These are phyloP conservation scores for Agrypnus murinus DNA, from an alignment of 2,888 invertebrate species.

Conservation along the genomic window DNA sequence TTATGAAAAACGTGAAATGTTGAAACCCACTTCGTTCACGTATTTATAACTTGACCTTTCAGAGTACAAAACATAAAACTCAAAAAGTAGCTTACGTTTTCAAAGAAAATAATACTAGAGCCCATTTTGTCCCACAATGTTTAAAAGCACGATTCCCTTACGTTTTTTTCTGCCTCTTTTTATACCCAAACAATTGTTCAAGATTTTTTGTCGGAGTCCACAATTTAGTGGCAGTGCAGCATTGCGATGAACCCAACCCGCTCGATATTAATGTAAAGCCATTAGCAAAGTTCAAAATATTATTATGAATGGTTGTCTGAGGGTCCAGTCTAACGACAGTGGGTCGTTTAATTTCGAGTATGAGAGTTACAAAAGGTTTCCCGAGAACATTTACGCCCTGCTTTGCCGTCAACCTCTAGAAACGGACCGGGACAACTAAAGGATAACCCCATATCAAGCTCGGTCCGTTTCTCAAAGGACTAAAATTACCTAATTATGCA, in stretches of 20 bases:
- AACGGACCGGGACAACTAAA: constrained; percentile 33
- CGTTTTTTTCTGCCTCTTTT: constrained; percentile 24
- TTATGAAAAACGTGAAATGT: too few relatives aligned
- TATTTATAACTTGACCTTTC: constrained; percentile 32
- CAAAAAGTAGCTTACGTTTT: constrained; percentile 9
- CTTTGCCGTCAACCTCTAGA: constrained; percentile 30
- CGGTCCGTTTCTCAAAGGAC: constrained; percentile 36
- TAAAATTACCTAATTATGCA: constrained; percentile 43
- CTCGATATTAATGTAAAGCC: constrained; percentile 40
- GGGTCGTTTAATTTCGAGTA: constrained; percentile 44
- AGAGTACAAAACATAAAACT: constrained; percentile 28
- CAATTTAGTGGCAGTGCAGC: not conserved
- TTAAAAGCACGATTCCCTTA: constrained; percentile 6
- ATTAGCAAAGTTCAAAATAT: constrained; percentile 37
- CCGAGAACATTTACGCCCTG: constrained; percentile 36
- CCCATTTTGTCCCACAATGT: constrained; percentile 24
- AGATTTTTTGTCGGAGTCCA: not conserved
- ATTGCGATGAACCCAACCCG: constrained; percentile 14
- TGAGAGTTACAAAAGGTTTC: constrained; percentile 31
- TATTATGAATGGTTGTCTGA: constrained; percentile 39
- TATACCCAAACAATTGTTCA: constrained; percentile 15
- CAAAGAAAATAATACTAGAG: constrained; percentile 21
- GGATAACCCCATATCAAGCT: constrained; percentile 41
- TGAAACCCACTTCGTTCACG: constrained; percentile 11
- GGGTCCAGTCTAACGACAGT: constrained; percentile 38